phyloP scores from a whole-genome alignment of 2,113 vertebrate genomes.

The Pardalotus punctatus region DNA sequence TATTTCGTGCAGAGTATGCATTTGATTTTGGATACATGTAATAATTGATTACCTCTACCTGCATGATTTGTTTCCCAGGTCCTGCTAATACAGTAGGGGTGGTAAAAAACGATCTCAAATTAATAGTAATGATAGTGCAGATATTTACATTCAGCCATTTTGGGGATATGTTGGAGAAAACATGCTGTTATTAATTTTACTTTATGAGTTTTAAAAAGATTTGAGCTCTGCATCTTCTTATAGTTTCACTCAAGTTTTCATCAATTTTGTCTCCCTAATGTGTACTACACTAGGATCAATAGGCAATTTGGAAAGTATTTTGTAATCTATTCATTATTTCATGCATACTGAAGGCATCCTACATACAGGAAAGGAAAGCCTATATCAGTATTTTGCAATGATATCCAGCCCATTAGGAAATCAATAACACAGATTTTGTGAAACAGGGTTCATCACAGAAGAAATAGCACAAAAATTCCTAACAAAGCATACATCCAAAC shows the following conservation, averaged over 20 bases:
- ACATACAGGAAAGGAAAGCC: background rate
- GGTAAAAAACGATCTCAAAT: background rate
- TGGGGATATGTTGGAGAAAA: background rate
- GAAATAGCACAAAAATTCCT: background rate
- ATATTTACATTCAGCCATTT: background rate
- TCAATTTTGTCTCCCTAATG: background rate
- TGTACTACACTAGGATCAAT: conserved; percentile 48
- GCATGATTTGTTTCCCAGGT: background rate
- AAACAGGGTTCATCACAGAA: conserved; percentile 7
- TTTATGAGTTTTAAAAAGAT: background rate
- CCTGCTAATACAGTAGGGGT: background rate
- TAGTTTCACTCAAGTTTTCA: background rate
- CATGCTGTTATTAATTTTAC: background rate
- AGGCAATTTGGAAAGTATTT: conserved; percentile 57
- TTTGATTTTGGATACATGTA: background rate
- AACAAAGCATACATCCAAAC: conserved; percentile 43
- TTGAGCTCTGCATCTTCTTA: background rate
- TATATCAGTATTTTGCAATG: conserved; percentile 38
- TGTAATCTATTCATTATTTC: conserved; percentile 65
- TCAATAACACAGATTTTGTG: conserved; percentile 22
- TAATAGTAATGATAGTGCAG: background rate
- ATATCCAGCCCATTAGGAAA: conserved; percentile 49
- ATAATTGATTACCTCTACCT: background rate
- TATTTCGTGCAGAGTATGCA: background rate
- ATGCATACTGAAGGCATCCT: conserved; percentile 28